Percentiles rank a stretch among this genome's conserved stretches.
These are phyloP conservation scores for Cuculus canorus DNA, from an alignment of 2,797 vertebrate genomes.

Conservation along the genomic window DNA sequence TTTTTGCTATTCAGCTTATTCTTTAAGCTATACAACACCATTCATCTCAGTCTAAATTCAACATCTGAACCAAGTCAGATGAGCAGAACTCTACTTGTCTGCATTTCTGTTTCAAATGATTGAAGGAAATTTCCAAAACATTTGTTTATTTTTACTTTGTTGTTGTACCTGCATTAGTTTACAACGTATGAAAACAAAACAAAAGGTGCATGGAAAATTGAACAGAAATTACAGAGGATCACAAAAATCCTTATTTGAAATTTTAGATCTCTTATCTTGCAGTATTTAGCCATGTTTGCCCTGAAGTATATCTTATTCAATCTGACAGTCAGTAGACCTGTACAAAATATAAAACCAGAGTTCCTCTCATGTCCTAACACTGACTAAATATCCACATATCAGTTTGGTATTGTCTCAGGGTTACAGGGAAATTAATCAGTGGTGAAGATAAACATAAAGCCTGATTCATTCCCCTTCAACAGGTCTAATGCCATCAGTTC, in stretches of 20 bases:
- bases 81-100: background rate
- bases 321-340: background rate
- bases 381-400: background rate
- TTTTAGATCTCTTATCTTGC: background rate
- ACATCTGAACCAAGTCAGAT: background rate
- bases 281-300: background rate
- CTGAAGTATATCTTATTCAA: background rate
- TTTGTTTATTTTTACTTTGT: background rate
- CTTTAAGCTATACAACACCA: background rate
- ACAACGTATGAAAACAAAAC: background rate
- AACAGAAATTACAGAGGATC: background rate
- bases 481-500: background rate
- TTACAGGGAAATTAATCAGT: background rate
- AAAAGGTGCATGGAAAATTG: background rate
- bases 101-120: background rate
- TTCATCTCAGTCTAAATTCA: background rate
- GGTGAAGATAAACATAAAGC: background rate
- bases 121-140: background rate
- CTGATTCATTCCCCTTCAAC: background rate
- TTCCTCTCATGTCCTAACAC: background rate
- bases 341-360: background rate
- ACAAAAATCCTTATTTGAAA: background rate
- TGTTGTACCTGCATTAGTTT: background rate
- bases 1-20: background rate
- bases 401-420: background rate